Evolutionary conservation across 2,888 invertebrate genomes (phyloP), one percentile per base, ranked within the genome.

Genomic region (Agrotis clavis): DNA sequence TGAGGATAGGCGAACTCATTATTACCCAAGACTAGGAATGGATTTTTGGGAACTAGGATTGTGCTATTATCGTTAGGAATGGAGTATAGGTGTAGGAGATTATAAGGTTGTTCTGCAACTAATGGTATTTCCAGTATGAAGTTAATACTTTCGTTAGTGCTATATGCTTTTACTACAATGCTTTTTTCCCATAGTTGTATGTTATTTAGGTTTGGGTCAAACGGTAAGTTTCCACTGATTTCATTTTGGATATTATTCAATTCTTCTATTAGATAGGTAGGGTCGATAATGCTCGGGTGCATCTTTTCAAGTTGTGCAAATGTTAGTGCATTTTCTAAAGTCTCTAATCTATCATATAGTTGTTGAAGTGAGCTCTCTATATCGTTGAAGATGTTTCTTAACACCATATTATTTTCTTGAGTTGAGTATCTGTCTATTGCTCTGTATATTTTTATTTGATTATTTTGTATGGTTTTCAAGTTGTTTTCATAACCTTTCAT

Each of bases 1-100:
- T 70, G 79, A 6, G 85, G 87, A 21, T 86, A 84, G 0, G 84
- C 85, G 25, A 87, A 86, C 67, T 87, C 84, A 41, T 86, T 63
- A 71, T 83, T 86, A 70, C 83, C 83, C 82, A 86, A 83, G 81
- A 86, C 68, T 25, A 86, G 75, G 82, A 19, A 19, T 18, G 81
- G 84, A 45, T 85, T 77, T 76, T 86, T 77, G 0, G 85, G 82
- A 6, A 85, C 84, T 5, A 85, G 73, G 67, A 82, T 79, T 0
- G 74, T 81, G 25, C 83, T 68, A 14, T 80, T 74, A 1, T 78
- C n/a, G 11, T 84, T 84, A 18, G 84, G 83, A 1, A 86, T 81
- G 9, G 84, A 84, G 30, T 84, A 86, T 2, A 87, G 65, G 62
- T 85, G 84, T 57, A 86, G 21, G 0, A 85, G 66, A 53, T 79